Evolutionary conservation across 2,888 invertebrate genomes (phyloP).

Genomic region (Hirtodrosophila histrioides): DNA sequence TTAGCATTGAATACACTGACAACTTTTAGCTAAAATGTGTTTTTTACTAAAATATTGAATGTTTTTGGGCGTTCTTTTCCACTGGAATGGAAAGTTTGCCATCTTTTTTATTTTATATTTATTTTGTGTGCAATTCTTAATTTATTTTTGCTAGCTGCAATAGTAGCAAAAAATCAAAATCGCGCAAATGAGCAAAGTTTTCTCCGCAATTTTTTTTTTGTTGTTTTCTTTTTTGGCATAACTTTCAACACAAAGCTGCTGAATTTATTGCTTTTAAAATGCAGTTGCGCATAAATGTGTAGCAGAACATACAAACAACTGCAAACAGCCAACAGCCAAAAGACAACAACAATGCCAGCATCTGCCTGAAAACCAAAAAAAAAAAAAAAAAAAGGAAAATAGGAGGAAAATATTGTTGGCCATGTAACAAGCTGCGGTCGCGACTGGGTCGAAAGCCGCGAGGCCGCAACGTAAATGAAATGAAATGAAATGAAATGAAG

Average conservation of each 20-base stretch:
- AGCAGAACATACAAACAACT: constrained; percentile 32
- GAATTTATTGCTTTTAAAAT: constrained; percentile 79
- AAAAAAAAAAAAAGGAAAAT: constrained; percentile 7
- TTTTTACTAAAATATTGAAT: constrained; percentile 48
- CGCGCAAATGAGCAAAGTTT: constrained; percentile 76
- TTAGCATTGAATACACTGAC: too few relatives aligned
- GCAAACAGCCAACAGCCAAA: constrained; percentile 35
- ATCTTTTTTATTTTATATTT: constrained; percentile 40
- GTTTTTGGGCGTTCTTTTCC: constrained; percentile 29
- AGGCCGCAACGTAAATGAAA: constrained; percentile 55
- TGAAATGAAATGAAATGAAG: constrained; percentile 40
- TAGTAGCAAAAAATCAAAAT: constrained; percentile 60
- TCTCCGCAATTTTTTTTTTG: constrained; percentile 30
- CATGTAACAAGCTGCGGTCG: constrained; percentile 51
- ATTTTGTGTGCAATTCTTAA: constrained; percentile 51
- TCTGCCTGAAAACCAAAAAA: constrained; percentile 8
- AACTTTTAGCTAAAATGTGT: constrained; percentile 24
- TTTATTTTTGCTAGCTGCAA: constrained; percentile 42
- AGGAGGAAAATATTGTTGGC: constrained; percentile 20
- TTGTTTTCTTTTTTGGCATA: constrained; percentile 30
- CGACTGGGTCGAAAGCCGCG: constrained; percentile 32
- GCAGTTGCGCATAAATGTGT: constrained; percentile 75
- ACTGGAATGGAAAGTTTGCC: constrained; percentile 40
- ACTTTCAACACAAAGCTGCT: constrained; percentile 53
- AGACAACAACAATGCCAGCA: constrained; percentile 39